These are phyloP conservation scores for Tursiops truncatus DNA, from an alignment of 2,113 vertebrate species.

Conservation along the genomic window DNA sequence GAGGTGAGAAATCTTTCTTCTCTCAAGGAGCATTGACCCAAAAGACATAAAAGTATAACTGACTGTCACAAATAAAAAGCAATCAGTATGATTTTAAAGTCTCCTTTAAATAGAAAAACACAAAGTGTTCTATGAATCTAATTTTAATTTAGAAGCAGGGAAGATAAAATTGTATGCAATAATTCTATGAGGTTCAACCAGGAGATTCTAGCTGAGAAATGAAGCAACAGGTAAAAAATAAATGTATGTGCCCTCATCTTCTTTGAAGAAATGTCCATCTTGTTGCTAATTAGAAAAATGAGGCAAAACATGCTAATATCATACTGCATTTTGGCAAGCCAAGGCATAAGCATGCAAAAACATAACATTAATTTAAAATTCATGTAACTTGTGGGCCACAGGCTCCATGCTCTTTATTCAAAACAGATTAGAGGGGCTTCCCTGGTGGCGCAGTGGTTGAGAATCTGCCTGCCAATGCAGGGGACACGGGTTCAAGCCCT, in stretches of 20 bases:
- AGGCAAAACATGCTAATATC: neutral
- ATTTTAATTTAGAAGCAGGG: slow-evolving; percentile 26
- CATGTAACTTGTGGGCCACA: neutral
- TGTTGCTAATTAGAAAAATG: neutral
- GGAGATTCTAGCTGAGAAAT: slow-evolving; percentile 31
- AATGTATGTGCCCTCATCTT: neutral
- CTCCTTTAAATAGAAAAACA: neutral
- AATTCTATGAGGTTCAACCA: neutral
- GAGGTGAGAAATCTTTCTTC: neutral
- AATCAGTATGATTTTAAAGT: slow-evolving; percentile 4
- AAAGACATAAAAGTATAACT: slow-evolving; percentile 43
- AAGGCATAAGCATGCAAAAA: neutral
- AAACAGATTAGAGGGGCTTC: neutral
- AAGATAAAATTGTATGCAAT: slow-evolving; percentile 28
- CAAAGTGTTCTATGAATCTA: neutral
- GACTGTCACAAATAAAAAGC: slow-evolving; percentile 36
- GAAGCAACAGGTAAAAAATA: neutral
- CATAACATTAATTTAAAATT: slow-evolving; percentile 40
- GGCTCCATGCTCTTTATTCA: neutral
- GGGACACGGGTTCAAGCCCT: no score
- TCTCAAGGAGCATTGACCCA: neutral
- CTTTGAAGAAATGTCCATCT: neutral
- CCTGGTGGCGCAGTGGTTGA: no score
- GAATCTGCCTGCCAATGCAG: no score
- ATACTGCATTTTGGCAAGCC: neutral